Base-by-base conservation (phyloP, 2,113 vertebrate species). In the Archilochus colubris region DNA sequence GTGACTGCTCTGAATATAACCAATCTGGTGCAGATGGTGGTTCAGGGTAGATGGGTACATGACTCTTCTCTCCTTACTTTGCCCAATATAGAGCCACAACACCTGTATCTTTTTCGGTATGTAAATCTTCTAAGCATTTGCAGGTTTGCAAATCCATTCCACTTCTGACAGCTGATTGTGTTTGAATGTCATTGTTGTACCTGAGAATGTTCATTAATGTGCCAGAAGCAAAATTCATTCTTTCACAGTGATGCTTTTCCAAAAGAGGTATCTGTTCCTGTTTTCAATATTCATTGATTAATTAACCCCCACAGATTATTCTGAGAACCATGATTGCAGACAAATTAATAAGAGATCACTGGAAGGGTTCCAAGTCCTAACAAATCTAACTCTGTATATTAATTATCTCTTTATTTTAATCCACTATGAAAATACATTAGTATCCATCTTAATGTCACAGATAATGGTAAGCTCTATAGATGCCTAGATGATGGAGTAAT, bases 21-120 rank as follows among this genome's bases (percentile, higher is more conserved):
- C 74, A 98, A n/a, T 84, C 97, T 99, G 57, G 97, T 99, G 43
- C 99, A 99, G 97, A 99, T 99, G 99, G 94, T 99, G 17, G 94
- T 99, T 82, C 99, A 99, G 97, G 99, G 98, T 6, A 97, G 99
- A 88, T 99, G 99, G 99, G 96, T 99, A 48, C 97, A 98, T 48
- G 98, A 99, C 58, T 99, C 98, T 62, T 99, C 98, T 4, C 96
- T 99, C 48, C 98, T 99, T 72, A 99, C 98, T 9, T 85, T 99
- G 76, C 99, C 99, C 59, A 98, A 99, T 78, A 76, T 99, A 53
- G 98, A 99, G 36, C 97, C 97, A 22, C 98, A 98, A 1, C 97
- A 99, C 95, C 98, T 99, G 82, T 95, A 99, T 58, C 97, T 99
- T 86, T 99, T 99, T 97, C 98, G 98, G 99, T 99, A 97, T 30